Evolutionary conservation across 2,888 invertebrate genomes (phyloP).

Genomic region (Acrobasis suavella): DNA sequence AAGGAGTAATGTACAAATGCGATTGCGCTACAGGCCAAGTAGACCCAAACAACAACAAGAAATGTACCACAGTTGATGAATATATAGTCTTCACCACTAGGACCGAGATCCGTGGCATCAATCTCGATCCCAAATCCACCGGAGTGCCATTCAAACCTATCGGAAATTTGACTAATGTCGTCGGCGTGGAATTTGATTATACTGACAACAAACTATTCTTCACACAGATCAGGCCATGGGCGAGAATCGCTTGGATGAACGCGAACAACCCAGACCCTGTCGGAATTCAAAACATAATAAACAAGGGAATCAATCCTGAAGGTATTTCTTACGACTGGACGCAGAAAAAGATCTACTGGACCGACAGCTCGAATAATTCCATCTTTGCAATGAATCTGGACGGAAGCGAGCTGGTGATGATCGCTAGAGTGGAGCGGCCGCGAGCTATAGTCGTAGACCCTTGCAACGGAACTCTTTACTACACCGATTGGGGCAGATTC

Average conservation of each 20-base stretch:
- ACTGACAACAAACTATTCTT: constrained; percentile 93
- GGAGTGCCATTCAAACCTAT: constrained; percentile 93
- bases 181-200: constrained; percentile 97
- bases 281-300: constrained; percentile 86
- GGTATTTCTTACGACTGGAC: constrained; percentile 99
- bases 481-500: constrained; percentile 97
- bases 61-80: constrained; percentile 92
- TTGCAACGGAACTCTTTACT: constrained; percentile 97
- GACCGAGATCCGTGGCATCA: constrained; percentile 95
- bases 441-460: constrained; percentile 98
- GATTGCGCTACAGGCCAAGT: constrained; percentile 96
- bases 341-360: constrained; percentile 98
- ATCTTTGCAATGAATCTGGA: constrained; percentile 97
- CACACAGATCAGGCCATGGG: constrained; percentile 96
- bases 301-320: constrained; percentile 93
- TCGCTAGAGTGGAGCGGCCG: constrained; percentile 95
- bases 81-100: constrained; percentile 96
- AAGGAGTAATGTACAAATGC: constrained; percentile 85
- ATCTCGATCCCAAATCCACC: constrained; percentile 91
- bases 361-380: constrained; percentile 96
- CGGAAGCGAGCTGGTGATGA: constrained; percentile 93
- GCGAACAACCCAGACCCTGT: constrained; percentile 85
- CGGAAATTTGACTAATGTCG: constrained; percentile 94
- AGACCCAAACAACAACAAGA: constrained; percentile 83
- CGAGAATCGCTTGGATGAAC: constrained; percentile 91